Conservation (phyloP, 2,888 invertebrate genomes). For the Cynaeus angustus region DNA sequence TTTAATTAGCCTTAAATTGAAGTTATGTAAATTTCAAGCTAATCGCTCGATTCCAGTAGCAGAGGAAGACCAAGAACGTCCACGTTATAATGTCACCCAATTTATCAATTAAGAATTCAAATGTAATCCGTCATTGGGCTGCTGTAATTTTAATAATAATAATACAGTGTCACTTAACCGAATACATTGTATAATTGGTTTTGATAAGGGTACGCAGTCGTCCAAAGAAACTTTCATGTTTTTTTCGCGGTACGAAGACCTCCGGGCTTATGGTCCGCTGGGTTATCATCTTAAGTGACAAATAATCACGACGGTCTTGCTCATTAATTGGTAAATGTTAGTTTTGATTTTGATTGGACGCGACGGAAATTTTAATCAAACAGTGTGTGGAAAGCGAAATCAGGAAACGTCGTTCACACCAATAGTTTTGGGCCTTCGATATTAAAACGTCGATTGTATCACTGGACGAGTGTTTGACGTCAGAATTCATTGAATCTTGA, state of each 20-base stretch:
- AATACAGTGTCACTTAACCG: slow-evolving; percentile 70
- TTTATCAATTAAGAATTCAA: slow-evolving; percentile 71
- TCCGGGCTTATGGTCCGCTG: slow-evolving; percentile 57
- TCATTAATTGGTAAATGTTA: slow-evolving; percentile 71
- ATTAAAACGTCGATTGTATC: slow-evolving; percentile 25
- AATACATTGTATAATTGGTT: slow-evolving; percentile 72
- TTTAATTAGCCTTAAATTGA: slow-evolving; percentile 40
- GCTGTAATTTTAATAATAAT: slow-evolving; percentile 71
- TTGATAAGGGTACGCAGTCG: slow-evolving; percentile 70
- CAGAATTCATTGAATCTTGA: slow-evolving; percentile 42
- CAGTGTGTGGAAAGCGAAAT: slow-evolving; percentile 41
- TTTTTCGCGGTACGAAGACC: slow-evolving; percentile 46
- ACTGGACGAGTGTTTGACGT: slow-evolving; percentile 46
- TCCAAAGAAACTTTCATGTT: slow-evolving; percentile 52
- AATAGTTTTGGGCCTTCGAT: slow-evolving; percentile 7
- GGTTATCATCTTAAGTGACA: slow-evolving; percentile 71
- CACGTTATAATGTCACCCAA: slow-evolving; percentile 67
- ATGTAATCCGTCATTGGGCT: slow-evolving; percentile 68
- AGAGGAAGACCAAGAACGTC: slow-evolving; percentile 45
- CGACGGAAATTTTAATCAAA: slow-evolving; percentile 66
- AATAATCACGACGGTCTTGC: slow-evolving; percentile 70
- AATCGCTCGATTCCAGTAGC: slow-evolving; percentile 43
- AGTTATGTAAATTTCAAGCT: slow-evolving; percentile 42
- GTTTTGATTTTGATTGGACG: slow-evolving; percentile 68
- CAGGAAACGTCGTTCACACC: slow-evolving; percentile 28